phyloP scores from a whole-genome alignment of 1,140 invertebrate species.

The Aphis gossypii region DNA sequence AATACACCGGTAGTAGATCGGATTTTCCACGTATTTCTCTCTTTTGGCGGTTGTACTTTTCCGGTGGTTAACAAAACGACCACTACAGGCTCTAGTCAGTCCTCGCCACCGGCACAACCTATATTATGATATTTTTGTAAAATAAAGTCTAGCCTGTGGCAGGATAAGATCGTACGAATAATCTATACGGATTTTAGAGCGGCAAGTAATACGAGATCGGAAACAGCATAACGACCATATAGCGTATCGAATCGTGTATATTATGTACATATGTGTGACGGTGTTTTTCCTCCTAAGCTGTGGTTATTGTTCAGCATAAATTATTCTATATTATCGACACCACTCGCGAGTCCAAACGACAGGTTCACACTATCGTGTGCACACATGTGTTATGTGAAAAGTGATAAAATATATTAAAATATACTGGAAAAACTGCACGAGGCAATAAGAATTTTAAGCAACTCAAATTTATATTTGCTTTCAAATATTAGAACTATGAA shows the following conservation, averaged over 20 bases:
- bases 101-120: not conserved
- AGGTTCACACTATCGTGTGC: not conserved
- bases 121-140: not conserved
- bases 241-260: not conserved
- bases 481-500: not conserved
- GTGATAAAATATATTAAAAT: not conserved
- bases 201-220: not conserved
- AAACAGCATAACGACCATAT: slow-evolving; percentile 4
- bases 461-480: not conserved
- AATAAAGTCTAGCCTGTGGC: not conserved
- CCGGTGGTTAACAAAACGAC: not conserved
- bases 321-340: not conserved
- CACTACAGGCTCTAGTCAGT: no score
- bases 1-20: not conserved
- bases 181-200: not conserved
- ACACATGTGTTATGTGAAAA: not conserved
- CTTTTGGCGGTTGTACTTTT: not conserved
- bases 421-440: not conserved
- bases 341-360: no score
- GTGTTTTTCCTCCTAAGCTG: not conserved
- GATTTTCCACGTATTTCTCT: not conserved
- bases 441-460: not conserved
- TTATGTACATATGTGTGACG: not conserved
- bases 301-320: not conserved
- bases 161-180: not conserved